A percentile compares a stretch with the other conserved stretches of the same genome.
Conservation (phyloP, 2,113 vertebrate species). For the Triplophysa siluroides region DNA sequence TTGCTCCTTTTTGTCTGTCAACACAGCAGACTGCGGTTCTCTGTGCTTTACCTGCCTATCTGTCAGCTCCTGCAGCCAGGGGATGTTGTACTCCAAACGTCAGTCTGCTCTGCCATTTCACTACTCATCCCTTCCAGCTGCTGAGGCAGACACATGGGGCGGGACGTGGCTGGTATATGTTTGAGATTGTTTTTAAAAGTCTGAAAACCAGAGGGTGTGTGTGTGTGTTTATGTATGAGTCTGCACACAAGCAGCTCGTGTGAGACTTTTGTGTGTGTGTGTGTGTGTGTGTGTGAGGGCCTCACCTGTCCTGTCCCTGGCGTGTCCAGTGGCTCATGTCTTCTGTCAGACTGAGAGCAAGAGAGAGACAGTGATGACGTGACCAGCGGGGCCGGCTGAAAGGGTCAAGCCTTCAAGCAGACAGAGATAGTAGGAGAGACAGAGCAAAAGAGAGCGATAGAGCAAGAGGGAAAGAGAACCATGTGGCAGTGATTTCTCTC, state of each 20-base stretch:
- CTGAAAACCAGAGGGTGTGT: neutral
- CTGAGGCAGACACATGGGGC: slow-evolving; percentile 75
- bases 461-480: slow-evolving; percentile 43
- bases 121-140: slow-evolving; percentile 59
- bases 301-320: slow-evolving; percentile 84
- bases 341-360: slow-evolving; percentile 83
- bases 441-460: slow-evolving; percentile 5
- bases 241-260: slow-evolving; percentile 28
- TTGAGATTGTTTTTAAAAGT: slow-evolving; percentile 26
- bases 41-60: slow-evolving; percentile 42
- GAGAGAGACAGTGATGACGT: slow-evolving; percentile 80
- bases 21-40: neutral
- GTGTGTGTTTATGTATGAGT: neutral
- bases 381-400: slow-evolving; percentile 73
- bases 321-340: slow-evolving; percentile 76
- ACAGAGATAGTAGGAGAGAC: slow-evolving; percentile 24
- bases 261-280: slow-evolving; percentile 49
- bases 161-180: slow-evolving; percentile 22
- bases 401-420: slow-evolving; percentile 68
- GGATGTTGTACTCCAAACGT: slow-evolving; percentile 73
- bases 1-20: slow-evolving; percentile 36
- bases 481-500: slow-evolving; percentile 76
- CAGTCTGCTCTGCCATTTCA: slow-evolving; percentile 66
- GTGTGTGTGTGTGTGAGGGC: slow-evolving; percentile 54
- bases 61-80: slow-evolving; percentile 69